Evolutionary conservation across 2,888 invertebrate genomes (phyloP).

Genomic region (Myopa tessellatipennis): DNA sequence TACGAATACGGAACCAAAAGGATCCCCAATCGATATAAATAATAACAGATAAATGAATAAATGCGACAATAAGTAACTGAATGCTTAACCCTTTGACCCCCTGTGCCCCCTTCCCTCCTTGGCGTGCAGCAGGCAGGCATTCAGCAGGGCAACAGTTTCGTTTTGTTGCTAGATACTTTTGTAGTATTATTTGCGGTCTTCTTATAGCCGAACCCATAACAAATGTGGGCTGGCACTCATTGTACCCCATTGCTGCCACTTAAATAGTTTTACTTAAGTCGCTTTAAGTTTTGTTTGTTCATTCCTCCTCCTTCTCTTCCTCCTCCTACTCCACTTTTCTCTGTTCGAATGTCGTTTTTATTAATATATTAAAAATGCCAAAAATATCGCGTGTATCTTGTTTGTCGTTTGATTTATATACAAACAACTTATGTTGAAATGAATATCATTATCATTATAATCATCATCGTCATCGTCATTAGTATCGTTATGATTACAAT

Average conservation of each 20-base stretch:
- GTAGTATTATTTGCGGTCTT: too few species aligned
- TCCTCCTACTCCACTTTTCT: conserved; percentile 30
- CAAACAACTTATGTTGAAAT: conserved; percentile 53
- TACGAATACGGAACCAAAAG: too few species aligned
- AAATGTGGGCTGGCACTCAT: conserved; percentile 52
- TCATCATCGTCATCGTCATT: conserved; percentile 48
- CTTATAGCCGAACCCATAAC: too few species aligned
- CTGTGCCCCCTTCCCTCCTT: too few species aligned
- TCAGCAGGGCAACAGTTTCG: too few species aligned
- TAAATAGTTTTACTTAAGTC: conserved; percentile 43
- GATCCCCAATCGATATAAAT: too few species aligned
- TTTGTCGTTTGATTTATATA: conserved; percentile 58
- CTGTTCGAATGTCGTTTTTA: conserved; percentile 37
- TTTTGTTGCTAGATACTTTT: too few species aligned
- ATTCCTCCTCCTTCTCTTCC: conserved; percentile 35
- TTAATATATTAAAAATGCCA: conserved; percentile 42
- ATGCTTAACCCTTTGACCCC: too few species aligned
- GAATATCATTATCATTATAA: conserved; percentile 48
- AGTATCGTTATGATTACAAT: conserved; percentile 30
- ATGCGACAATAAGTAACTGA: too few species aligned
- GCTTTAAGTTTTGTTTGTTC: conserved; percentile 41
- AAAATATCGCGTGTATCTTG: conserved; percentile 56
- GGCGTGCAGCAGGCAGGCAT: too few species aligned
- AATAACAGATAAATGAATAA: too few species aligned
- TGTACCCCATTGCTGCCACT: conserved; percentile 52